Evolutionary conservation across 2,113 vertebrate genomes (phyloP).

Genomic region (Charadrius vociferus): DNA sequence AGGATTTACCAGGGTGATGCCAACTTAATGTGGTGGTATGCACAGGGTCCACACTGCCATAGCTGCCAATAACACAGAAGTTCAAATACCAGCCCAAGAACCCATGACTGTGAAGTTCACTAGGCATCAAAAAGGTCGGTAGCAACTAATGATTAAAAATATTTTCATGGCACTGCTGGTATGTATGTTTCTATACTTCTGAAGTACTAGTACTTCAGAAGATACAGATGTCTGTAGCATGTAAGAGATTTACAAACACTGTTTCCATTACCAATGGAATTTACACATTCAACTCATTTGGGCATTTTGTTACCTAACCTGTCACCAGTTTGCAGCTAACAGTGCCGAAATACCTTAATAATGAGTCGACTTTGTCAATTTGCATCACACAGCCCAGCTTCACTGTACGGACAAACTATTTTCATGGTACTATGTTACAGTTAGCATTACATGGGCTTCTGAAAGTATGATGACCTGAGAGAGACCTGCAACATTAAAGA

Average conservation of each 20-base stretch:
- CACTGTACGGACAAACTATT: neutral
- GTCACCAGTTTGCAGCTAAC: neutral
- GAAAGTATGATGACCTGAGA: neutral
- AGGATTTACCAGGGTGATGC: too few species aligned
- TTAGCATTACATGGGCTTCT: neutral
- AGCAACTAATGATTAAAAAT: neutral
- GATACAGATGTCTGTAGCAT: too few species aligned
- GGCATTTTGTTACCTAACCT: neutral
- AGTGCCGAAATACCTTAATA: neutral
- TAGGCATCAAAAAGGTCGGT: too few species aligned
- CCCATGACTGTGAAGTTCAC: neutral
- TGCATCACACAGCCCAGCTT: neutral
- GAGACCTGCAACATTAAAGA: neutral
- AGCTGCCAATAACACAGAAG: neutral
- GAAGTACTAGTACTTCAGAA: neutral
- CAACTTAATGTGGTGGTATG: too few species aligned
- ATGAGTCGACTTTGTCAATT: neutral
- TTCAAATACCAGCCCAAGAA: neutral
- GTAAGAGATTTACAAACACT: neutral
- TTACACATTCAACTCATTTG: neutral
- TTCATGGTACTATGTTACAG: neutral
- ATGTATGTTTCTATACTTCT: neutral
- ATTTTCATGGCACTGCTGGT: neutral
- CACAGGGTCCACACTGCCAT: too few species aligned
- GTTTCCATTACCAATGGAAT: neutral